Conservation (phyloP, 2,888 invertebrate species). For the Campoletis raptor region DNA sequence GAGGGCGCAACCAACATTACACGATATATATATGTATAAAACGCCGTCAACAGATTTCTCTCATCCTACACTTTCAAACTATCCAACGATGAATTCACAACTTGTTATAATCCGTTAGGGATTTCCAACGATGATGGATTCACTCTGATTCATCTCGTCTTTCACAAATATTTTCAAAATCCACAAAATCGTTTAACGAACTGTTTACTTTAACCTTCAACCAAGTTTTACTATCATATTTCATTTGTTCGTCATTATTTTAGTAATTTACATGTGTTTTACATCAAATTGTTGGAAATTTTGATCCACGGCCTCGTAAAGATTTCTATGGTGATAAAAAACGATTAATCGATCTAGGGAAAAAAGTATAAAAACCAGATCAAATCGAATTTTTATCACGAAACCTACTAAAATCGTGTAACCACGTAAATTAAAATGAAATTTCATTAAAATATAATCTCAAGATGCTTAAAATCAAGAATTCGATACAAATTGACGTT, state of each 20-base stretch:
- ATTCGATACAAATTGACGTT: background rate
- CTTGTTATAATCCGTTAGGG: constrained; percentile 29
- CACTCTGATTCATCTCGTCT: constrained; percentile 24
- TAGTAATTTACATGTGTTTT: background rate
- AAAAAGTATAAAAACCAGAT: too few species aligned
- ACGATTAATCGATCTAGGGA: too few species aligned
- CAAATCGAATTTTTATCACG: background rate
- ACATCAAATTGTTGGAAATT: background rate
- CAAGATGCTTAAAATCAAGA: background rate
- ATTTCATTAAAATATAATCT: background rate
- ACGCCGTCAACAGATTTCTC: constrained; percentile 61
- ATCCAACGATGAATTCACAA: constrained; percentile 44
- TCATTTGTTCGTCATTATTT: background rate
- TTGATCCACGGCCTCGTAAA: too few species aligned
- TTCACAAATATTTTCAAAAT: constrained; percentile 13
- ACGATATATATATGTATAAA: constrained; percentile 34
- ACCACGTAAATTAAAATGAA: background rate
- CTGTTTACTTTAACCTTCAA: background rate
- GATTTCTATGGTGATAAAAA: too few species aligned
- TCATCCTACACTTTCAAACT: constrained; percentile 59
- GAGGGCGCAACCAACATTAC: constrained; percentile 13
- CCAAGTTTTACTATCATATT: background rate
- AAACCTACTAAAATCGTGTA: background rate
- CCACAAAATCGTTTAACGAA: constrained; percentile 9
- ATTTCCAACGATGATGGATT: constrained; percentile 20